Evolutionary conservation across 1,140 invertebrate species (phyloP), one percentile per base, ranked within the genome.

Genomic region (Zaprionus taronus): DNA sequence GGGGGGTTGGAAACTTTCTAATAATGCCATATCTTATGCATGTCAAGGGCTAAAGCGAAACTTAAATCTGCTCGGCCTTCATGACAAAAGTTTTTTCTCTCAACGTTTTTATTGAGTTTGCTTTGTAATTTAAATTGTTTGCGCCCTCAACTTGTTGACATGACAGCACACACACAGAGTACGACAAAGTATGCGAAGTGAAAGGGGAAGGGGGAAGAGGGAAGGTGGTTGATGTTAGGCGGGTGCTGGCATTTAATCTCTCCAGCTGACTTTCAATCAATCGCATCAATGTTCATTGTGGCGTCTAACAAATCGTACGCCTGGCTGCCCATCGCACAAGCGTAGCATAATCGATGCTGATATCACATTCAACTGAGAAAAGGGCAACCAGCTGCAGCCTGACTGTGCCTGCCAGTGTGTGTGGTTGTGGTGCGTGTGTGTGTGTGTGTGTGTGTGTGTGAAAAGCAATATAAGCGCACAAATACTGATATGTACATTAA

Each of bases 61-160:
- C 77, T 51, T 51, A 89, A 87, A 79, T 77, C 70, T 64, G 58
- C 31, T 38, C 57, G 36, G 79, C 70, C 68, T 72, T 80, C 72
- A 67, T 71, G 75, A 51, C 80, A 80, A 87, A 80, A 79, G 66
- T 83, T 90, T 84, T 90, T 73, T 20, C 20, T 22, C 17, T 4
- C 47, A 12, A 81, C 81, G 83, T 89, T 89, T 87, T 89, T 87
- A 84, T 87, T 90, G 81, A 87, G 85, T 87, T 87, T 89, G 81
- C 81, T 84, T 89, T 87, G 85, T 90, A 87, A 87, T 87, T 87
- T 87, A 87, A 87, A 84, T 87, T 89, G 84, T 87, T 89, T 87
- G 84, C 61, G 11, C n/a, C 68, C 70, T 56, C 70, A 75, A 89
- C 83, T 86, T 86, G 83, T 89, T 89, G 84, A 89, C 83, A 80